Percentiles rank a stretch among this genome's conserved stretches.
phyloP scores from a whole-genome alignment of 2,888 invertebrate species.

The Cenopis cana region DNA sequence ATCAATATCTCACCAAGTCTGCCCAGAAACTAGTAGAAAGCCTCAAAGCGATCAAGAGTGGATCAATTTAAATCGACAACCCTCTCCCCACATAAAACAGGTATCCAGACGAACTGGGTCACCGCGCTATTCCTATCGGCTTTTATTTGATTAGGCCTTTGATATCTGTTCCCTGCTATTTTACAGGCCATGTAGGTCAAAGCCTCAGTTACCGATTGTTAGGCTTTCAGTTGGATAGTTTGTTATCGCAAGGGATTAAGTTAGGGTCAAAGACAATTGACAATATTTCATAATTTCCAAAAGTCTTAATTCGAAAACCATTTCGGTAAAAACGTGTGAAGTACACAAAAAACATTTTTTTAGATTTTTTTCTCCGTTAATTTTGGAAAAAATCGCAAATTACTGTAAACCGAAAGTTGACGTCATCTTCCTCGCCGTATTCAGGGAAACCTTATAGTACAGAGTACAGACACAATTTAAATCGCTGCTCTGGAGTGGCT shows the following conservation, averaged over 20 bases:
- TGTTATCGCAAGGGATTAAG: neutral
- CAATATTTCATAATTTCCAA: no score
- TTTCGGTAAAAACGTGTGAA: no score
- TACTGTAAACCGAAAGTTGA: no score
- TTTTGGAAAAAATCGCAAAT: no score
- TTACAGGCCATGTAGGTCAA: constrained; percentile 23
- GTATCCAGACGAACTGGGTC: constrained; percentile 37
- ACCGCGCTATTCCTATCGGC: constrained; percentile 36
- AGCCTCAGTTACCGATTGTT: neutral
- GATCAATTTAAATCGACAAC: constrained; percentile 7
- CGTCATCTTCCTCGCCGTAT: no score
- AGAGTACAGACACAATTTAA: no score
- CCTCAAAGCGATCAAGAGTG: constrained; percentile 1
- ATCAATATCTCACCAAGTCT: neutral
- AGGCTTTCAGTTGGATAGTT: neutral
- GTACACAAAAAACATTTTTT: no score
- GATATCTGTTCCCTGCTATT: constrained; percentile 21
- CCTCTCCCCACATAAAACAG: constrained; percentile 19
- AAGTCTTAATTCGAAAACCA: no score
- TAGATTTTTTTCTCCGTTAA: no score
- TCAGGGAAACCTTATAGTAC: no score
- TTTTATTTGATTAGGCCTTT: constrained; percentile 34
- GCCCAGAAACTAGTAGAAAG: neutral
- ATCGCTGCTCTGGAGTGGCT: no score
- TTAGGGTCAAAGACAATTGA: no score